Percentiles rank a stretch among this genome's conserved stretches.
Conservation (phyloP, 2,888 invertebrate species). For the Microctonus hyperodae region DNA sequence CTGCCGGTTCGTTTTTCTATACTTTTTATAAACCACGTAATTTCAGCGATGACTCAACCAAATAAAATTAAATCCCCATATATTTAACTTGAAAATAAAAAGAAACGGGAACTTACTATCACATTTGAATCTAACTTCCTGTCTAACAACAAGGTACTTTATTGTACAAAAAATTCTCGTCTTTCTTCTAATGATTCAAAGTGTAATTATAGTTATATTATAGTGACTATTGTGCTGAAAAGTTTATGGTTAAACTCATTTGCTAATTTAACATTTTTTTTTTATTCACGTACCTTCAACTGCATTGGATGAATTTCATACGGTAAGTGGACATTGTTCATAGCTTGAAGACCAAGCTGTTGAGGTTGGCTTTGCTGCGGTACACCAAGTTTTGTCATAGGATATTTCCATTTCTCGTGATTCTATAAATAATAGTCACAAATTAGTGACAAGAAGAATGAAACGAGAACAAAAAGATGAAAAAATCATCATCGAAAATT, state of each 20-base stretch:
- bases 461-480: conserved; percentile 34
- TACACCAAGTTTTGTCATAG: conserved; percentile 63
- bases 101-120: no score
- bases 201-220: no score
- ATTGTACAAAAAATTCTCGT: no score
- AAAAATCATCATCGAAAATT: conserved; percentile 68
- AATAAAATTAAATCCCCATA: no score
- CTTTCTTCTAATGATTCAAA: no score
- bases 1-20: no score
- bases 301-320: conserved; percentile 61
- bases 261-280: background rate
- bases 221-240: background rate
- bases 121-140: no score
- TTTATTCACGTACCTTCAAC: conserved; percentile 54
- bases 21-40: no score
- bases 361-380: conserved; percentile 69
- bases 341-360: conserved; percentile 67
- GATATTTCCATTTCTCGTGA: conserved; percentile 88
- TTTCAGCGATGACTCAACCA: no score
- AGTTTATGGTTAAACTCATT: background rate
- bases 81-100: no score
- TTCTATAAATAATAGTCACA: conserved; percentile 65
- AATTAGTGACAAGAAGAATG: conserved; percentile 52
- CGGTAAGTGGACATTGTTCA: conserved; percentile 62
- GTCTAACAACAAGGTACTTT: no score